These are phyloP conservation scores for Spodoptera litura DNA, from an alignment of 1,140 invertebrate species.

Conservation along the genomic window DNA sequence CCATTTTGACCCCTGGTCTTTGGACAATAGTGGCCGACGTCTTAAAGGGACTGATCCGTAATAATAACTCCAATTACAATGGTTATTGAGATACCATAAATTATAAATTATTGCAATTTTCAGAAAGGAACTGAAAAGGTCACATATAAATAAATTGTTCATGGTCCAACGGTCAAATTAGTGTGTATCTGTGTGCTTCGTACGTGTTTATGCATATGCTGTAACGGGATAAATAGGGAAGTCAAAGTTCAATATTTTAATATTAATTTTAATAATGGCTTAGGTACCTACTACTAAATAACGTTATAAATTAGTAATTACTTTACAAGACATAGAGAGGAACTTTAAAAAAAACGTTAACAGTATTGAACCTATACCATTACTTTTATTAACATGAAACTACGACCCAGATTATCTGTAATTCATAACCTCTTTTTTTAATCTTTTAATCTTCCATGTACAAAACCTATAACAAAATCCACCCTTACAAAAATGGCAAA, in stretches of 20 bases:
- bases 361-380: no score
- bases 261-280: no score
- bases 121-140: constrained; percentile 54
- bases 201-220: neutral
- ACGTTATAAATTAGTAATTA: no score
- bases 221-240: no score
- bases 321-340: no score
- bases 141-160: constrained; percentile 50
- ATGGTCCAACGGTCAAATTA: constrained; percentile 39
- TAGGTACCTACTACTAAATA: no score
- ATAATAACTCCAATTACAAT: constrained; percentile 80
- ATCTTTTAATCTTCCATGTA: no score
- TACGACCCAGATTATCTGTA: no score
- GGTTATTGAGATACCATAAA: constrained; percentile 81
- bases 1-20: constrained; percentile 76
- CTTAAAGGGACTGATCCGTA: constrained; percentile 78
- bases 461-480: neutral
- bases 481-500: neutral
- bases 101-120: constrained; percentile 70
- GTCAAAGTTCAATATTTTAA: no score
- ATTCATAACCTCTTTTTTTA: no score
- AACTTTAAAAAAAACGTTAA: neutral
- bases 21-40: constrained; percentile 68
- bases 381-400: no score
- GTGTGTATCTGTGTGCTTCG: constrained; percentile 4